Conservation (phyloP, 2,888 invertebrate species). For the Tridacna crocea region DNA sequence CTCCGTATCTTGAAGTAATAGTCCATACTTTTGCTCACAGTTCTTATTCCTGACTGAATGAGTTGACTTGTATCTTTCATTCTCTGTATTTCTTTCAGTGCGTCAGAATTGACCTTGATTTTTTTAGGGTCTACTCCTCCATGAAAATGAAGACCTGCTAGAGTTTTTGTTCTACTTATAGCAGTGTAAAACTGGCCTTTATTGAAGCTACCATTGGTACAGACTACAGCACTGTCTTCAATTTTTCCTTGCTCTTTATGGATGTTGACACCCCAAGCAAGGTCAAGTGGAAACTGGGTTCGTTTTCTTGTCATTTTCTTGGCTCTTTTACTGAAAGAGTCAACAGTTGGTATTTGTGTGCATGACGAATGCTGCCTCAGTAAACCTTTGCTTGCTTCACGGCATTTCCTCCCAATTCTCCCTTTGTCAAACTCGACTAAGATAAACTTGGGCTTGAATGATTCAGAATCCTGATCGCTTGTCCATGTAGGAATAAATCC, state of each 20-base stretch:
- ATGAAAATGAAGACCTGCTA: constrained; percentile 29
- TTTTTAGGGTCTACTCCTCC: background rate
- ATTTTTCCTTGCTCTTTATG: constrained; percentile 53
- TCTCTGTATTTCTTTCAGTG: background rate
- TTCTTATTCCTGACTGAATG: constrained; percentile 10
- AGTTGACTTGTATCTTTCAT: constrained; percentile 16
- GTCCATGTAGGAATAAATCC: constrained; percentile 29
- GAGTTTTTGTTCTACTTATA: constrained; percentile 40
- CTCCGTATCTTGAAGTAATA: constrained; percentile 7
- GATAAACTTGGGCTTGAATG: constrained; percentile 48
- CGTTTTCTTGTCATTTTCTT: constrained; percentile 18
- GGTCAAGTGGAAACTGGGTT: constrained; percentile 37
- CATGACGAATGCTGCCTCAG: constrained; percentile 11
- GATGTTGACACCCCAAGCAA: constrained; percentile 45
- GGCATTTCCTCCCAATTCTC: constrained; percentile 31
- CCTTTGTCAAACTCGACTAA: constrained; percentile 53
- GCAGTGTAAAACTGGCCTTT: constrained; percentile 40
- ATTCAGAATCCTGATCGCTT: constrained; percentile 11
- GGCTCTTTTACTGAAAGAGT: constrained; percentile 20
- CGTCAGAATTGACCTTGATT: constrained; percentile 8
- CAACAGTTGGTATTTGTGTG: constrained; percentile 36
- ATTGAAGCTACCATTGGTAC: constrained; percentile 25
- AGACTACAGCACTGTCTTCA: constrained; percentile 37
- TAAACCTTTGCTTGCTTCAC: background rate
- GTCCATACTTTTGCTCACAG: background rate